Conservation (phyloP, 2,888 invertebrate species). For the Heliothis peltigera region DNA sequence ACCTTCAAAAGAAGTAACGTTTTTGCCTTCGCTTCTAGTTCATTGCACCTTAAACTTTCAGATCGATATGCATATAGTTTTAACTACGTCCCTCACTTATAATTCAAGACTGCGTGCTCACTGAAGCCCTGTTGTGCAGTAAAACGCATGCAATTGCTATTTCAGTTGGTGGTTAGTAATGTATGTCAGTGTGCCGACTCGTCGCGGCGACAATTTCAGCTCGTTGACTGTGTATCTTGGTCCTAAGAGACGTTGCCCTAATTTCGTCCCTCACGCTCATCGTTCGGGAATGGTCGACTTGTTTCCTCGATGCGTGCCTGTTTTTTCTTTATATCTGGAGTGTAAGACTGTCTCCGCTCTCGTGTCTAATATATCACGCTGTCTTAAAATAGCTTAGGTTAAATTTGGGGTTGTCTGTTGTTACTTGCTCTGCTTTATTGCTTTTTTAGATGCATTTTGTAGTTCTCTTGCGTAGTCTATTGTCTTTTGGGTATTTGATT, state of each 20-base stretch:
- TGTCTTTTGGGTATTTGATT: background rate
- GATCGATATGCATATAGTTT: conserved; percentile 34
- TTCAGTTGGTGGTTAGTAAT: conserved; percentile 76
- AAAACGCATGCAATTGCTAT: conserved; percentile 77
- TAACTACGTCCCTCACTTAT: conserved; percentile 28
- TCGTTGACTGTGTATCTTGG: conserved; percentile 66
- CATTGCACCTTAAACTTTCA: conserved; percentile 19
- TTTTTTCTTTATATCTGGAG: conserved; percentile 21
- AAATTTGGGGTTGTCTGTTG: background rate
- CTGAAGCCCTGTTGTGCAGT: conserved; percentile 60
- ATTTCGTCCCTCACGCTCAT: conserved; percentile 63
- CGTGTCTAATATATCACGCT: background rate
- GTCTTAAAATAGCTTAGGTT: background rate
- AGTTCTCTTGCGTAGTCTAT: background rate
- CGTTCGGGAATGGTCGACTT: conserved; percentile 41
- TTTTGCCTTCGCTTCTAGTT: conserved; percentile 34
- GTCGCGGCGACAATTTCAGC: conserved; percentile 82
- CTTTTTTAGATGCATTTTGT: too few species aligned
- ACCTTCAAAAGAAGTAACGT: background rate
- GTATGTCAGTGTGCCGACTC: conserved; percentile 84
- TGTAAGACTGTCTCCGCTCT: conserved; percentile 3
- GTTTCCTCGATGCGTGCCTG: conserved; percentile 40
- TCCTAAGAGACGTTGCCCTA: conserved; percentile 69
- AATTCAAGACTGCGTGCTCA: conserved; percentile 41
- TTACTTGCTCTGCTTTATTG: background rate